Evolutionary conservation across 2,888 invertebrate genomes (phyloP).

Genomic region (Apoderus coryli): DNA sequence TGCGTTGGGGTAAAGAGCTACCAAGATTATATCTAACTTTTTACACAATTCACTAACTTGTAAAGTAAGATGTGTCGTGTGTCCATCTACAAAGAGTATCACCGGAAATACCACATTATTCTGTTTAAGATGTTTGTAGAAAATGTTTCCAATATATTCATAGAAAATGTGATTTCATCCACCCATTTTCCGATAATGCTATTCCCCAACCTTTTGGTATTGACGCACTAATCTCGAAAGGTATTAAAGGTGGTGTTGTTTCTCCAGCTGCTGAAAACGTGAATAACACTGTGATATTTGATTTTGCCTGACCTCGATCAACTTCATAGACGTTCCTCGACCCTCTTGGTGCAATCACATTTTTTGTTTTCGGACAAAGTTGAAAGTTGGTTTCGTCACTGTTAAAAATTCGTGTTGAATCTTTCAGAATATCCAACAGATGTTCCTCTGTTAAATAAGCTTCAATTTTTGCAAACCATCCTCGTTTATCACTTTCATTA

Average conservation of each 20-base stretch:
- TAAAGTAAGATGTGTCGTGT: constrained; percentile 10
- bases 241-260: constrained; percentile 24
- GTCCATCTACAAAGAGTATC: constrained; percentile 12
- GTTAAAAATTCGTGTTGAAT: constrained; percentile 21
- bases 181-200: constrained; percentile 14
- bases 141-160: constrained; percentile 12
- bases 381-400: constrained; percentile 23
- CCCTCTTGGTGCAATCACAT: constrained; percentile 18
- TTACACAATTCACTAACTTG: constrained; percentile 12
- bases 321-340: constrained; percentile 27
- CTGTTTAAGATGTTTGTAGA: constrained; percentile 10
- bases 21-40: constrained; percentile 16
- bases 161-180: constrained; percentile 15
- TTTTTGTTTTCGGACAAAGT: constrained; percentile 20
- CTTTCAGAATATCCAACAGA: constrained; percentile 15
- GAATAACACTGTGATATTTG: constrained; percentile 24
- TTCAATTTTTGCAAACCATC: constrained; percentile 19
- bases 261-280: constrained; percentile 28
- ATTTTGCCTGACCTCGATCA: constrained; percentile 25
- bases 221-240: background rate
- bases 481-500: constrained; percentile 18
- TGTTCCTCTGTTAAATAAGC: constrained; percentile 14
- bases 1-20: constrained; percentile 18
- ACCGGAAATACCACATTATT: constrained; percentile 11
- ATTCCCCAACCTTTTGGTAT: constrained; percentile 11